A percentile compares a stretch with the other conserved stretches of the same genome.
These are phyloP conservation scores for Neoarius graeffei DNA, from an alignment of 2,113 vertebrate genomes.

Conservation along the genomic window DNA sequence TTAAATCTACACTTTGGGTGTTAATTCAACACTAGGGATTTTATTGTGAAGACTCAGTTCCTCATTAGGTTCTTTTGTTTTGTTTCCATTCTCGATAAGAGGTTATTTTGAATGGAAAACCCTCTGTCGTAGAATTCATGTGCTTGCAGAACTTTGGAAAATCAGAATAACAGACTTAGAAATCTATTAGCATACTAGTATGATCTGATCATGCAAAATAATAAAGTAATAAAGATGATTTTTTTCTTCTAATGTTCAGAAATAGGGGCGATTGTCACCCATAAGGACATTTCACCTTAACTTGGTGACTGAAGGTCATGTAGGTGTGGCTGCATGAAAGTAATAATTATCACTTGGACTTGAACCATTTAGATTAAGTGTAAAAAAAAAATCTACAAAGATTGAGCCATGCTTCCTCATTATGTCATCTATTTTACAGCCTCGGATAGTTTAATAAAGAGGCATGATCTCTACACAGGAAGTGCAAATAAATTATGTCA, in stretches of 20 bases:
- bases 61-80: background rate
- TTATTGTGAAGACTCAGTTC: no score
- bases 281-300: constrained; percentile 17
- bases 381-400: background rate
- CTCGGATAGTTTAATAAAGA: background rate
- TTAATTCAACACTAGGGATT: no score
- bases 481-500: background rate
- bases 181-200: background rate
- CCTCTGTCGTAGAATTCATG: background rate
- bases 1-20: no score
- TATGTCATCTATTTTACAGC: background rate
- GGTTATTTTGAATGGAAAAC: background rate
- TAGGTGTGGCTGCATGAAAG: constrained; percentile 46
- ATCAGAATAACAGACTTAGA: background rate
- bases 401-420: background rate
- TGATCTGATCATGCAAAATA: no score
- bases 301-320: constrained; percentile 44
- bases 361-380: background rate
- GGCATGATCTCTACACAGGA: background rate
- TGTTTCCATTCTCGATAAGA: background rate
- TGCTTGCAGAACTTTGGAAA: background rate
- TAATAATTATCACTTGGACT: constrained; percentile 34
- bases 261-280: background rate
- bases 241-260: background rate
- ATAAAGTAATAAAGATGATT: no score